These are phyloP conservation scores for Smithornis capensis DNA, from an alignment of 2,113 vertebrate genomes.

Conservation along the genomic window DNA sequence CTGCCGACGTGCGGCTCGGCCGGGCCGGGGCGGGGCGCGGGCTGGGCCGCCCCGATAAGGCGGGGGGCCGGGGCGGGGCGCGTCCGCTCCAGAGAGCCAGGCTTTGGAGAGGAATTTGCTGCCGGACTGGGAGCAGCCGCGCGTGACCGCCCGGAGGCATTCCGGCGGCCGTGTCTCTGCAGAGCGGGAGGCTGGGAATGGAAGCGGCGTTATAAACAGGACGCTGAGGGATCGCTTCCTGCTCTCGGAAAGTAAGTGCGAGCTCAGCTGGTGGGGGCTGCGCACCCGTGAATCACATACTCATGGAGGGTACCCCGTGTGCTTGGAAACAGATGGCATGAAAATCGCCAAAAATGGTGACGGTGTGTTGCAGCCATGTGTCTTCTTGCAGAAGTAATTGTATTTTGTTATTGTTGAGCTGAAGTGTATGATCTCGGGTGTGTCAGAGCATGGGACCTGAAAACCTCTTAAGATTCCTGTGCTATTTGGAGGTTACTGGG, in stretches of 20 bases:
- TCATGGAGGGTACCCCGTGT: fast-evolving
- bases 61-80: not conserved
- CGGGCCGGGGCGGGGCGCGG: not conserved
- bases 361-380: fast-evolving
- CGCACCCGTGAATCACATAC: fast-evolving
- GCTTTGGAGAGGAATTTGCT: not conserved
- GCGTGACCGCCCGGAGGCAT: fast-evolving
- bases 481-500: not conserved
- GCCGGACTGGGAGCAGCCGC: not conserved
- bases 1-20: not conserved
- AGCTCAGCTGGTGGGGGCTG: fast-evolving
- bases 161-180: not conserved
- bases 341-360: fast-evolving
- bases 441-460: not conserved
- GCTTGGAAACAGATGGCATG: fast-evolving
- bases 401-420: not conserved
- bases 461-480: not conserved
- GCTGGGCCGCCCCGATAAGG: not conserved
- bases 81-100: not conserved
- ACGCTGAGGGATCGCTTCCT: not conserved
- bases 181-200: fast-evolving
- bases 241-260: not conserved
- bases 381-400: not conserved
- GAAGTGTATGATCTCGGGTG: fast-evolving
- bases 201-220: not conserved